A percentile compares a stretch with the other conserved stretches of the same genome.
Evolutionary conservation across 2,888 invertebrate species (phyloP).

Genomic region (Margaritifera margaritifera): DNA sequence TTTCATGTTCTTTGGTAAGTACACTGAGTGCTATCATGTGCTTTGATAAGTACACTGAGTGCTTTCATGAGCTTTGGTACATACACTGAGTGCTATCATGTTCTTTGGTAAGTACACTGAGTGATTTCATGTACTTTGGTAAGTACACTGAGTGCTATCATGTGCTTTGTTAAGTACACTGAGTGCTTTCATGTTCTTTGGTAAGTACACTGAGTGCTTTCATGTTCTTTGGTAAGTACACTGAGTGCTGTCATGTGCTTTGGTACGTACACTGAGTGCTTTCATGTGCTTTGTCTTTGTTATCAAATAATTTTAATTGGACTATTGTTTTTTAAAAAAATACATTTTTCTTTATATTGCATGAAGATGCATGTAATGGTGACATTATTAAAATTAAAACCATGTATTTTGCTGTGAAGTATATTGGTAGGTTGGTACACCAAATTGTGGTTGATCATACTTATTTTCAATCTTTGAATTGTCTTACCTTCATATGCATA

Average conservation of each 20-base stretch:
- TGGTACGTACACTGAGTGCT: slow-evolving; percentile 77
- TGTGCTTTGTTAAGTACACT: slow-evolving; percentile 84
- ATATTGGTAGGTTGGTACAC: no score
- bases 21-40: slow-evolving; percentile 78
- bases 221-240: no score
- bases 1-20: slow-evolving; percentile 87
- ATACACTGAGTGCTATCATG: slow-evolving; percentile 77
- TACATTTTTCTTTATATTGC: no score
- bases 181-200: slow-evolving; percentile 83
- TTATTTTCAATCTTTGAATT: no score
- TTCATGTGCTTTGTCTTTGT: no score
- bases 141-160: slow-evolving; percentile 73
- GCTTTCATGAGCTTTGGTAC: slow-evolving; percentile 82
- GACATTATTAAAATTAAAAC: no score
- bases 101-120: slow-evolving; percentile 80
- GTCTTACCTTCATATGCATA: no score
- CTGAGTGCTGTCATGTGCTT: slow-evolving; percentile 92
- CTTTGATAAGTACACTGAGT: slow-evolving; percentile 79
- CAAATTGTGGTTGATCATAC: no score
- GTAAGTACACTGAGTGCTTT: slow-evolving; percentile 74
- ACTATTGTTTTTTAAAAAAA: no score
- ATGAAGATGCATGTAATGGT: no score
- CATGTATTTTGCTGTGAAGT: no score
- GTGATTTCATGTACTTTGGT: slow-evolving; percentile 85
- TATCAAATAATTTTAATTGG: no score